Conservation (phyloP, 2,888 invertebrate species). For the Cheilosia soror region DNA sequence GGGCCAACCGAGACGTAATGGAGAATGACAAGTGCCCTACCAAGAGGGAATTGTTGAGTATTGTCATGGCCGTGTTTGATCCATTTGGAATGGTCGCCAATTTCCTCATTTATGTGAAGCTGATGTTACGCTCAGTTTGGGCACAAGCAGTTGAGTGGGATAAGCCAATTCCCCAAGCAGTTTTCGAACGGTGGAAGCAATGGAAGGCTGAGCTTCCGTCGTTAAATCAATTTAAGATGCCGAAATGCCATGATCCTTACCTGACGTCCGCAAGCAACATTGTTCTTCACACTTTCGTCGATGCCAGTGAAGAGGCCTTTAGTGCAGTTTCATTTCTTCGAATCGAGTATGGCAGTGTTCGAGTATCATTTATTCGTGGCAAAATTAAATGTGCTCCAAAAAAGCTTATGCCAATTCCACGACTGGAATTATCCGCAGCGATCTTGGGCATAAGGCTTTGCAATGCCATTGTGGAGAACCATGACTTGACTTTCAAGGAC, state of each 20-base stretch:
- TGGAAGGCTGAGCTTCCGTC: conserved; percentile 4
- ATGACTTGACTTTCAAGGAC: too few relatives aligned
- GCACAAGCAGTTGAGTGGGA: conserved; percentile 13
- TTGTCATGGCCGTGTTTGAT: conserved; percentile 69
- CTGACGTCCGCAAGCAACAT: conserved; percentile 54
- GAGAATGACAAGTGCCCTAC: conserved; percentile 50
- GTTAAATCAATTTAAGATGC: neutral
- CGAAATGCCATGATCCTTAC: conserved; percentile 31
- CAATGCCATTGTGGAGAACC: too few relatives aligned
- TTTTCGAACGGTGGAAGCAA: conserved; percentile 19
- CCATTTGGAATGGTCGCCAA: conserved; percentile 49
- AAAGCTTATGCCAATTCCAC: too few relatives aligned
- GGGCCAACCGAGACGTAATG: conserved; percentile 35
- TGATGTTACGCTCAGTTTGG: conserved; percentile 12
- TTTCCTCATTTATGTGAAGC: conserved; percentile 22
- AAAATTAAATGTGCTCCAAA: too few relatives aligned
- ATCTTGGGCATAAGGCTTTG: too few relatives aligned
- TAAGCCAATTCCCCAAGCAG: conserved; percentile 21
- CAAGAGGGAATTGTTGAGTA: conserved; percentile 66
- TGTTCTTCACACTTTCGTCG: conserved; percentile 47
- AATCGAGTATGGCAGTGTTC: conserved; percentile 16
- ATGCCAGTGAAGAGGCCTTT: conserved; percentile 37
- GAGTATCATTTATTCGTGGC: conserved; percentile 16
- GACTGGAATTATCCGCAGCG: too few relatives aligned
- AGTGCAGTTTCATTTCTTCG: conserved; percentile 29